phyloP scores from a whole-genome alignment of 2,113 vertebrate species.

The Progne subis region DNA sequence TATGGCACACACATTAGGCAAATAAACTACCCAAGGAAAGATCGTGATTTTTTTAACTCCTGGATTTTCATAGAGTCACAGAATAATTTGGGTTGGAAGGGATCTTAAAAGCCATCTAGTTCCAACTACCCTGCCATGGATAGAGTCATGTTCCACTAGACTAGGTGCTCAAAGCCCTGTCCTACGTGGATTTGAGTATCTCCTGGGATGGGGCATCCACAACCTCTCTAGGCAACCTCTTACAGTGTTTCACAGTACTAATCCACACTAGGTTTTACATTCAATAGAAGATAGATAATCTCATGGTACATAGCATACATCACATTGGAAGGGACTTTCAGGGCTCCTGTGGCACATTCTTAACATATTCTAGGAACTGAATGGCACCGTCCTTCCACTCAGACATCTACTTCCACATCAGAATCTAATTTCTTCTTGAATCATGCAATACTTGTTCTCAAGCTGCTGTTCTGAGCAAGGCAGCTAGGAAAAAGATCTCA shows the following conservation, averaged over 20 bases:
- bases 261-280: not conserved
- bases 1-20: accelerated
- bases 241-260: not conserved
- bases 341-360: accelerated
- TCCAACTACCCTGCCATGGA: not conserved
- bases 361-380: not conserved
- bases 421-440: not conserved
- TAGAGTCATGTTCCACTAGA: not conserved
- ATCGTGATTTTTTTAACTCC: not conserved
- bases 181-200: not conserved
- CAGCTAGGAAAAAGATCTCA: not conserved
- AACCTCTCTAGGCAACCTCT: not conserved
- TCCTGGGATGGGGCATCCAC: not conserved
- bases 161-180: not conserved
- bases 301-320: not conserved
- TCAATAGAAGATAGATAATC: not conserved
- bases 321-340: not conserved
- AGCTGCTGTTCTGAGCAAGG: not conserved
- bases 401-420: not conserved
- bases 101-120: not conserved
- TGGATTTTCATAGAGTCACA: not conserved
- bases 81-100: not conserved
- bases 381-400: not conserved
- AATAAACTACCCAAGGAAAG: not conserved
- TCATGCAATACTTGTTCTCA: not conserved